Evolutionary conservation across 2,113 vertebrate species (phyloP).

Genomic region (Micronycteris hirsuta): DNA sequence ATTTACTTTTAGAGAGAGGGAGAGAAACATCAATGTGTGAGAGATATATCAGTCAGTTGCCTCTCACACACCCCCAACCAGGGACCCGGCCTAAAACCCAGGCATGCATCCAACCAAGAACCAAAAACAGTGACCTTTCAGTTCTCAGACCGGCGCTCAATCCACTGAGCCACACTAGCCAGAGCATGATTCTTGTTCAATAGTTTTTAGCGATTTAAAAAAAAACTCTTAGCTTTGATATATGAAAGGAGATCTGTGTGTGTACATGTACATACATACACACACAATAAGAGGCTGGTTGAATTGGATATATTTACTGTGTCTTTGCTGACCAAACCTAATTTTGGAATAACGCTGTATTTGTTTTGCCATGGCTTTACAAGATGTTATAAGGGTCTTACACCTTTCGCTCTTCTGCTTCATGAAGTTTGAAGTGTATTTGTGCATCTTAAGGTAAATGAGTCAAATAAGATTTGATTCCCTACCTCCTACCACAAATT

Average conservation of each 20-base stretch:
- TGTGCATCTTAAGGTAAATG: conserved; percentile 15
- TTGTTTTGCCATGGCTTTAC: conserved; percentile 27
- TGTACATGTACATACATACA: no score
- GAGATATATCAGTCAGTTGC: no score
- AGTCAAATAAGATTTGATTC: not conserved
- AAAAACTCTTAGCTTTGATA: not conserved
- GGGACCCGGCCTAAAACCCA: no score
- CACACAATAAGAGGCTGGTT: not conserved
- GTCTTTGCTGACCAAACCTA: conserved; percentile 53
- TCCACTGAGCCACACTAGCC: no score
- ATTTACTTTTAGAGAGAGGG: no score
- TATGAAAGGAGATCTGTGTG: not conserved
- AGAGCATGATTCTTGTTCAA: no score
- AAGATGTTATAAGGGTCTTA: not conserved
- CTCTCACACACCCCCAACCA: no score
- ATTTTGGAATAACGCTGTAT: conserved; percentile 15
- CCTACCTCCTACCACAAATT: not conserved
- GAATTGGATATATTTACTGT: conserved; percentile 33
- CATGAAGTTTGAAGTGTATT: not conserved
- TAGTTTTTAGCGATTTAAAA: not conserved
- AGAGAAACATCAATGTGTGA: no score
- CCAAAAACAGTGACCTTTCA: no score
- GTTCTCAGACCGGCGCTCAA: no score
- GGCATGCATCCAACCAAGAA: no score
- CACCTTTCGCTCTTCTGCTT: not conserved